These are phyloP conservation scores for Pristionchus exspectatus DNA, from an alignment of 2,888 invertebrate genomes.

Conservation along the genomic window DNA sequence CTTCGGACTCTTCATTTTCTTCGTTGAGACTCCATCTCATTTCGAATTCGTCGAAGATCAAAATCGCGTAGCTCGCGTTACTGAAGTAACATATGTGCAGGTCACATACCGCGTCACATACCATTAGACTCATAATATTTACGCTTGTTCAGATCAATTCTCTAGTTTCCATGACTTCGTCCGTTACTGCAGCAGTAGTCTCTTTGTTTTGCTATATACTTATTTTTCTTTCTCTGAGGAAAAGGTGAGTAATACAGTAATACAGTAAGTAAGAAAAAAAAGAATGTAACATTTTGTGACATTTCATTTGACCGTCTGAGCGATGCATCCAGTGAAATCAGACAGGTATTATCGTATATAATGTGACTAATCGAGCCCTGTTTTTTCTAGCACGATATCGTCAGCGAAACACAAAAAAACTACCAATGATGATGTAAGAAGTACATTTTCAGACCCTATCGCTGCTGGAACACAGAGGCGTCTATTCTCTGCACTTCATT, in stretches of 20 bases:
- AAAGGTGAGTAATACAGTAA: background rate
- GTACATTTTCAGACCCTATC: background rate
- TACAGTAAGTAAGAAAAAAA: background rate
- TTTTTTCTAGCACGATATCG: no score
- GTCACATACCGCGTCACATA: no score
- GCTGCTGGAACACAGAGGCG: background rate
- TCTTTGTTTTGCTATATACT: background rate
- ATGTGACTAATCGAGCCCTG: no score
- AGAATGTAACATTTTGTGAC: no score
- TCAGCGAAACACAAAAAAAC: no score
- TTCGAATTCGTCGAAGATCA: background rate
- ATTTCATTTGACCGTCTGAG: no score
- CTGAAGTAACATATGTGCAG: background rate
- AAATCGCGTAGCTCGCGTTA: background rate
- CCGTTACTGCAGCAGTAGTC: background rate
- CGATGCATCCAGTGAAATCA: no score
- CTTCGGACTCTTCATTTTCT: background rate
- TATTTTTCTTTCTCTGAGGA: background rate
- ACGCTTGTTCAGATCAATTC: background rate
- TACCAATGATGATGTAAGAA: no score
- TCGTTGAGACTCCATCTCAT: background rate
- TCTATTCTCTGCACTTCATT: background rate
- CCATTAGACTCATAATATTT: no score
- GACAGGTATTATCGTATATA: no score
- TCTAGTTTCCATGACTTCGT: background rate